phyloP scores from a whole-genome alignment of 2,797 vertebrate genomes.

The Sebastes trivittatus region DNA sequence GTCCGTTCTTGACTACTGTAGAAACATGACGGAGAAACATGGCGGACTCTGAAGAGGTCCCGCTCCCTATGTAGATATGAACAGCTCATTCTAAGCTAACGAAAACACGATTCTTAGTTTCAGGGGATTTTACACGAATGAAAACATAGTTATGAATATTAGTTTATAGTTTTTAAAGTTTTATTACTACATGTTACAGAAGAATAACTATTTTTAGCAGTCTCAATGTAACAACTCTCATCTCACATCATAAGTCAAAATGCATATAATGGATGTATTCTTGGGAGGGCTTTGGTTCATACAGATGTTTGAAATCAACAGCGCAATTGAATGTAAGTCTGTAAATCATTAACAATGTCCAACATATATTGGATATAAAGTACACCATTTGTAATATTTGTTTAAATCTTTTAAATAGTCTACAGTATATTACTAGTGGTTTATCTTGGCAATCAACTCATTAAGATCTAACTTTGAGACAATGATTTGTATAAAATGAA shows the following conservation, averaged over 20 bases:
- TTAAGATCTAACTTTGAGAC: background rate
- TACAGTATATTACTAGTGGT: background rate
- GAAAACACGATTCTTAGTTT: too few species aligned
- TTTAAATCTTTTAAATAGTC: background rate
- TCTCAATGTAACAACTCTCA: background rate
- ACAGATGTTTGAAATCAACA: background rate
- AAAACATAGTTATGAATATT: too few species aligned
- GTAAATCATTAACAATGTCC: background rate
- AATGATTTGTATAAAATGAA: background rate
- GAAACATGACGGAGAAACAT: too few species aligned
- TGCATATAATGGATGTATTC: background rate
- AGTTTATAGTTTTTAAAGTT: background rate
- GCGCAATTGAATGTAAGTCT: background rate
- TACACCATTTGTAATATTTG: background rate
- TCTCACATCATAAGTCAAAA: background rate
- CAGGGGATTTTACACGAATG: too few species aligned
- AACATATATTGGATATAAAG: background rate
- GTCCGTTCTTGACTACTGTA: too few species aligned
- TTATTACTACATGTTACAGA: background rate
- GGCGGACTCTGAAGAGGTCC: too few species aligned
- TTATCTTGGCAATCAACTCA: background rate
- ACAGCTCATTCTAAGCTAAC: too few species aligned
- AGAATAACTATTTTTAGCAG: background rate
- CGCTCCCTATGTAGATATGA: too few species aligned
- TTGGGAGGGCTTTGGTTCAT: background rate